These are phyloP conservation scores for Palythoa heliodiscus DNA, from an alignment of 92 coral and sea anemone species.

Conservation along the genomic window DNA sequence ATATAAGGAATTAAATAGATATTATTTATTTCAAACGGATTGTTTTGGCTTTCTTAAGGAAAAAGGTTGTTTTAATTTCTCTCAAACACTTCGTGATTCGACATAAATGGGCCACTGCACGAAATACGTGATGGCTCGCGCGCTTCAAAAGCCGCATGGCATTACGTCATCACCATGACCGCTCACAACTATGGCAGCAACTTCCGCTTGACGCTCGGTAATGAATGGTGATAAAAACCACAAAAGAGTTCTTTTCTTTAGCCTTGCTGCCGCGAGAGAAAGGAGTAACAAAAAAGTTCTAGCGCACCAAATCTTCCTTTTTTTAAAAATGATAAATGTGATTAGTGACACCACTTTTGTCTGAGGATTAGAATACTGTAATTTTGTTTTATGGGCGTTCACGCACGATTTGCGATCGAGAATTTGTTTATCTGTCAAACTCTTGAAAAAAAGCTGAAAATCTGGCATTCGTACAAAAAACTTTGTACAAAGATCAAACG, in stretches of 20 bases:
- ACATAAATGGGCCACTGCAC: conserved; percentile 61
- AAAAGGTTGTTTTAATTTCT: conserved; percentile 14
- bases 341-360: neutral
- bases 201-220: conserved; percentile 42
- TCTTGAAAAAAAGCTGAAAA: neutral
- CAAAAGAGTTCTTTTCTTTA: conserved; percentile 26
- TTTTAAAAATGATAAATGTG: neutral
- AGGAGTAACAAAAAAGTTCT: neutral
- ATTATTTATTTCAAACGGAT: neutral
- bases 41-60: neutral
- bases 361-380: neutral
- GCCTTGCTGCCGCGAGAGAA: neutral
- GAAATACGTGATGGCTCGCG: conserved; percentile 91
- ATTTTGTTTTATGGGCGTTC: neutral
- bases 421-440: neutral
- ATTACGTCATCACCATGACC: conserved; percentile 60
- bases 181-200: conserved; percentile 33
- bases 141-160: conserved; percentile 57
- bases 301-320: neutral
- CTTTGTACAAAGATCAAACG: neutral
- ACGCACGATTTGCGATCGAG: too few relatives aligned
- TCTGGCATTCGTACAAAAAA: conserved; percentile 33
- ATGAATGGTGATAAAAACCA: conserved; percentile 31
- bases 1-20: neutral
- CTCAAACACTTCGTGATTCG: conserved; percentile 34